Conservation (phyloP, 2,113 vertebrate genomes). For the Ovis canadensis region DNA sequence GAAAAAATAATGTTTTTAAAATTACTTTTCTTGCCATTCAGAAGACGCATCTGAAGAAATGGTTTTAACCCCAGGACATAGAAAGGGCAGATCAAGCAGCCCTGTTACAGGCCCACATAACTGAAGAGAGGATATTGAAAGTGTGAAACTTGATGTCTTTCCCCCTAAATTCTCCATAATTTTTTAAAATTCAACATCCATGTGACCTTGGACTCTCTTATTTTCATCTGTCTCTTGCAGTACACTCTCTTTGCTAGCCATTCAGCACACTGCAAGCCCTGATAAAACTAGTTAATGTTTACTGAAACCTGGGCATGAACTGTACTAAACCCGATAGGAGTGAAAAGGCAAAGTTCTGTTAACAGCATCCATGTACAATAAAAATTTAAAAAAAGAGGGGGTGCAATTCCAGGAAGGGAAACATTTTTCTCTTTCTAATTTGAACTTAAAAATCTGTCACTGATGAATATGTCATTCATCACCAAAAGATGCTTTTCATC, state of each 20-base stretch:
- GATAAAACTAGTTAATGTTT: constrained; percentile 92
- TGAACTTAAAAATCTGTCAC: constrained; percentile 20
- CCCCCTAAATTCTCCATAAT: neutral
- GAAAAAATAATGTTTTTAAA: constrained; percentile 6
- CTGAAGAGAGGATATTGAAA: neutral
- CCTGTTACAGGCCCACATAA: neutral
- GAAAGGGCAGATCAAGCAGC: neutral
- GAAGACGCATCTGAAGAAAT: neutral
- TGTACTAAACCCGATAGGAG: constrained; percentile 81
- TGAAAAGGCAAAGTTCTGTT: constrained; percentile 82
- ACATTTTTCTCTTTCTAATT: neutral
- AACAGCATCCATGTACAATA: constrained; percentile 77
- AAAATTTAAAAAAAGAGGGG: neutral
- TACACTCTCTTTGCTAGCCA: constrained; percentile 83
- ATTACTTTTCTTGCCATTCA: neutral
- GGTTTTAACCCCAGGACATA: neutral
- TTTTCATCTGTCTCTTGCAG: constrained; percentile 80
- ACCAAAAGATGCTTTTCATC: neutral
- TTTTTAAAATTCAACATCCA: constrained; percentile 73
- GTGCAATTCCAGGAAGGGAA: neutral
- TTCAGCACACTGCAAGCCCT: constrained; percentile 79
- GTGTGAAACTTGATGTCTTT: neutral
- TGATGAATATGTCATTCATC: neutral
- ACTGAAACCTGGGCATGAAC: constrained; percentile 87
- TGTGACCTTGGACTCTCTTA: constrained; percentile 87